Evolutionary conservation across 2,888 invertebrate genomes (phyloP).

Genomic region (Neocrepidodera transversa): DNA sequence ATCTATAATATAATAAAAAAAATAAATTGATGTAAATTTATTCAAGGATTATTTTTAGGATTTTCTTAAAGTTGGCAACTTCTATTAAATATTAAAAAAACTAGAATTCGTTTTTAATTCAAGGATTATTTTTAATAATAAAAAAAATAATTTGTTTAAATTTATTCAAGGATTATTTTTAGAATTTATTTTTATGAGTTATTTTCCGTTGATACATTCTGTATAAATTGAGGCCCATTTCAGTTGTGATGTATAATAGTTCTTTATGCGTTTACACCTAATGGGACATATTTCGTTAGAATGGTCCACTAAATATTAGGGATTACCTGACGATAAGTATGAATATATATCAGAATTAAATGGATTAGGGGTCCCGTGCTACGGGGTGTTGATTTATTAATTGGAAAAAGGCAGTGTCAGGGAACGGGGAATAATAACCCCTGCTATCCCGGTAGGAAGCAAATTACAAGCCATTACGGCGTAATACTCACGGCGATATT

Average conservation of each 20-base stretch:
- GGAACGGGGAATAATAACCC: slow-evolving; percentile 26
- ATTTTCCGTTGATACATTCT: too few relatives aligned
- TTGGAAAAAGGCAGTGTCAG: slow-evolving; percentile 32
- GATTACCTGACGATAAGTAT: slow-evolving; percentile 50
- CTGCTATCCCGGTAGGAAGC: slow-evolving; percentile 25
- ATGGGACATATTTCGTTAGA: slow-evolving; percentile 46
- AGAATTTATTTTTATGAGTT: too few relatives aligned
- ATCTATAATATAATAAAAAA: too few relatives aligned
- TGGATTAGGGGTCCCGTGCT: slow-evolving; percentile 39
- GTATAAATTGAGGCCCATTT: slow-evolving; percentile 28
- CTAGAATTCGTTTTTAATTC: too few relatives aligned
- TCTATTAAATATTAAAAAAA: too few relatives aligned
- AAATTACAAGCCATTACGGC: slow-evolving; percentile 26
- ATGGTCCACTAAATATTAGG: slow-evolving; percentile 48
- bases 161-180: too few relatives aligned
- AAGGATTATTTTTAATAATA: too few relatives aligned
- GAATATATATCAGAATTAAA: slow-evolving; percentile 50
- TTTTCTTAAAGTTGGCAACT: too few relatives aligned
- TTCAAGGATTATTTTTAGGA: too few relatives aligned
- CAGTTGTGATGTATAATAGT: slow-evolving; percentile 49
- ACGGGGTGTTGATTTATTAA: slow-evolving; percentile 38
- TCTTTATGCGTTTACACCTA: slow-evolving; percentile 44
- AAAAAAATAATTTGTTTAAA: too few relatives aligned
- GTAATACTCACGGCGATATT: slow-evolving; percentile 27
- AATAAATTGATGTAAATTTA: too few relatives aligned